phyloP scores from a whole-genome alignment of 1,140 invertebrate species.

The Rhynchophorus ferrugineus region DNA sequence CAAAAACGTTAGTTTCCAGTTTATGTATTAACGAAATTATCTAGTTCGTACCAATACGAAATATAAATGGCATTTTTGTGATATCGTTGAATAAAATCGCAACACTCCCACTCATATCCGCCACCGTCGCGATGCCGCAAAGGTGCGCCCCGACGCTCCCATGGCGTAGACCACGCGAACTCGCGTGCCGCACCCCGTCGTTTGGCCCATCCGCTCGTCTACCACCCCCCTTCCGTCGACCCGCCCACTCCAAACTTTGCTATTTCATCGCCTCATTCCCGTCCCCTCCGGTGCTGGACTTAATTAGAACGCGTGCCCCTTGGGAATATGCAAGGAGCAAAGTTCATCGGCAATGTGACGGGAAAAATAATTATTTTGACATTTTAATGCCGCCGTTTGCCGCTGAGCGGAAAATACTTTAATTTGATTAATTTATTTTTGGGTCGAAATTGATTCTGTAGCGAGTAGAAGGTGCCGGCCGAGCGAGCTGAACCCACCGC shows the following conservation, averaged over 20 bases:
- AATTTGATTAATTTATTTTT: too few species aligned
- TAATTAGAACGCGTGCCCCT: slow-evolving; percentile 5
- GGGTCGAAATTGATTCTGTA: too few species aligned
- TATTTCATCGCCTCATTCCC: too few species aligned
- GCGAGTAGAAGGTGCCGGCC: too few species aligned
- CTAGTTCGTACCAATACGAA: too few species aligned
- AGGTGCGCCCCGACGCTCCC: background rate
- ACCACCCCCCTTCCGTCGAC: too few species aligned
- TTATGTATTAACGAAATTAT: too few species aligned
- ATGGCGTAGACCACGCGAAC: background rate
- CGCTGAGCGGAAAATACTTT: background rate
- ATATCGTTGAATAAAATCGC: background rate
- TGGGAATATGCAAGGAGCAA: background rate
- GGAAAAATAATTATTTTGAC: background rate
- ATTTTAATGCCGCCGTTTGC: background rate
- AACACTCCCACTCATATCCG: slow-evolving; percentile 1
- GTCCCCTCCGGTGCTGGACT: background rate
- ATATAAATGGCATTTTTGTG: too few species aligned
- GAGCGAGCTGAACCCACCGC: too few species aligned
- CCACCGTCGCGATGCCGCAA: background rate
- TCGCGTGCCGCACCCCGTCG: background rate
- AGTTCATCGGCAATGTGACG: background rate
- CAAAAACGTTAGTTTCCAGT: too few species aligned
- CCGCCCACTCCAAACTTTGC: background rate
- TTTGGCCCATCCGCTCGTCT: background rate